Conservation (phyloP, 2,797 vertebrate species). For the Macroramphosus scolopax region DNA sequence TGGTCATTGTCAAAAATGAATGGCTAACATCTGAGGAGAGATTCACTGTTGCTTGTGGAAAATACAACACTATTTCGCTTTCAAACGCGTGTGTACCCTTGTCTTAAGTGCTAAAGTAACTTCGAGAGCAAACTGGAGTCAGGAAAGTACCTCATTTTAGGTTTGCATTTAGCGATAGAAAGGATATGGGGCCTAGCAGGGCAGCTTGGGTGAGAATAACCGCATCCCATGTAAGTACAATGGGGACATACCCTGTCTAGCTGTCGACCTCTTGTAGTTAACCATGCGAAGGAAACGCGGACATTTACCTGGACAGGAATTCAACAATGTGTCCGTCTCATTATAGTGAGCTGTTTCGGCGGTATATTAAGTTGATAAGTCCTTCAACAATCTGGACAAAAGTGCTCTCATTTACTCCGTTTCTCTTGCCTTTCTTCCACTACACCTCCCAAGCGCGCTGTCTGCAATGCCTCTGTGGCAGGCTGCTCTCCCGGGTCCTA, state of each 20-base stretch:
- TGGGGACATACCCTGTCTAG: conserved; percentile 79
- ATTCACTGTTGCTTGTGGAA: conserved; percentile 33
- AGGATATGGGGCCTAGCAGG: conserved; percentile 79
- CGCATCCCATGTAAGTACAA: conserved; percentile 83
- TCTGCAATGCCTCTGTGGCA: conserved; percentile 76
- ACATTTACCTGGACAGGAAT: conserved; percentile 76
- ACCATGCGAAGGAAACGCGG: conserved; percentile 70
- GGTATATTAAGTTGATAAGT: conserved; percentile 73
- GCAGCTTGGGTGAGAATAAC: conserved; percentile 79
- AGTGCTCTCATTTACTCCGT: conserved; percentile 83
- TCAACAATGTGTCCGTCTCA: conserved; percentile 81
- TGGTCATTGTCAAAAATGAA: conserved; percentile 60
- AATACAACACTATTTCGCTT: conserved; percentile 24
- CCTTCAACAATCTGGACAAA: conserved; percentile 80
- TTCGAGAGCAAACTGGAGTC: conserved; percentile 39
- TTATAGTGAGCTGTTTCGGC: conserved; percentile 73
- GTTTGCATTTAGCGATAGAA: conserved; percentile 68
- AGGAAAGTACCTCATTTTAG: conserved; percentile 60
- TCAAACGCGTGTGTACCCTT: conserved; percentile 5
- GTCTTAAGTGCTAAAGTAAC: conserved; percentile 16
- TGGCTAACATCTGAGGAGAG: conserved; percentile 46
- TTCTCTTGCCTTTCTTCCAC: conserved; percentile 82
- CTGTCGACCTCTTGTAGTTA: conserved; percentile 73
- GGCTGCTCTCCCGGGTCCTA: conserved; percentile 75
- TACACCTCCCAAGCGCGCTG: conserved; percentile 80